Percentiles rank a stretch among this genome's conserved stretches.
phyloP scores from a whole-genome alignment of 2,113 vertebrate species.

The Rousettus leschenaultii region DNA sequence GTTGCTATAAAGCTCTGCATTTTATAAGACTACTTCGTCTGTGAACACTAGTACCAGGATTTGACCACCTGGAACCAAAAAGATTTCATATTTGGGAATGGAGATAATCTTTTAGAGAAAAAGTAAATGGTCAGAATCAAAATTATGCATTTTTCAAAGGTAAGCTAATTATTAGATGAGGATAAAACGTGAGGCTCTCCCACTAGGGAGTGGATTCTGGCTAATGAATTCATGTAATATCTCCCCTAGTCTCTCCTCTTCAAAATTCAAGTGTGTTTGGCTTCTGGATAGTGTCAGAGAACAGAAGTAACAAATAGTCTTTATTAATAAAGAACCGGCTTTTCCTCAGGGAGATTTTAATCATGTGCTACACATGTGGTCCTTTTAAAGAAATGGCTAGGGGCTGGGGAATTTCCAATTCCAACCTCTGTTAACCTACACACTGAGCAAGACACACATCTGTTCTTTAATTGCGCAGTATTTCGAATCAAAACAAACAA shows the following conservation, averaged over 20 bases:
- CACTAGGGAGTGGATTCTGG: not conserved
- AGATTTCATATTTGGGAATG: not conserved
- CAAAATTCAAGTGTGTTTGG: conserved; percentile 15
- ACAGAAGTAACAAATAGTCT: not conserved
- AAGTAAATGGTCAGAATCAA: not conserved
- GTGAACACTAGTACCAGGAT: not conserved
- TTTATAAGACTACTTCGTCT: not conserved
- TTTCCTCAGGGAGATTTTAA: conserved; percentile 8
- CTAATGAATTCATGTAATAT: not conserved
- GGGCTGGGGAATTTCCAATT: conserved; percentile 48
- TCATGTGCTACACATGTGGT: not conserved
- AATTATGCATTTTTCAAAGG: not conserved
- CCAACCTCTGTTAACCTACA: conserved; percentile 20
- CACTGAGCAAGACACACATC: conserved; percentile 39
- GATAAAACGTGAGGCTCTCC: not conserved
- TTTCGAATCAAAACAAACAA: conserved; percentile 62
- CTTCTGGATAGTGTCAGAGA: conserved; percentile 29
- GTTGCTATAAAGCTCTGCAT: not conserved
- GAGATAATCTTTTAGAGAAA: not conserved
- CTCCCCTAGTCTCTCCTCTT: not conserved
- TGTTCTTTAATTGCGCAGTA: conserved; percentile 42
- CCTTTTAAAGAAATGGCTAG: conserved; percentile 43
- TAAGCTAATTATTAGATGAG: not conserved
- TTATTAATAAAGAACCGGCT: not conserved
- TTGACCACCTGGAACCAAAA: not conserved